Base-by-base conservation (phyloP, 1,140 invertebrate species). In the Lepidostoma basale region DNA sequence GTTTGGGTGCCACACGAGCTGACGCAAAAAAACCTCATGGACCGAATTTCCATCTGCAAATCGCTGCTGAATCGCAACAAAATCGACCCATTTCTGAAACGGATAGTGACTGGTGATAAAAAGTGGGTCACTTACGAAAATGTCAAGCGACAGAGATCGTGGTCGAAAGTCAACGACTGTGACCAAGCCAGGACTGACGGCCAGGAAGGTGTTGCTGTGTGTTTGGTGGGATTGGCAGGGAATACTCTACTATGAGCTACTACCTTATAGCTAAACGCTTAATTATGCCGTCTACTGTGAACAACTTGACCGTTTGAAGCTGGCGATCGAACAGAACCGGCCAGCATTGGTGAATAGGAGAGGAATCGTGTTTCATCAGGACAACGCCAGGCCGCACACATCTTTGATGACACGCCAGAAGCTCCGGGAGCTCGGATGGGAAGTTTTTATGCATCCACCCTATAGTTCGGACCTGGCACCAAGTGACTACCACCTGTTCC, bases 341-440 rank as follows among this genome's bases (percentile, higher is more conserved):
- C 42, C 42, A 16, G 42, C 42, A 18, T 45, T 45, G 42, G 42
- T 45, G 14, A 45, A 45, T 45, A 45, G 42, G 14, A 45, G 42
- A 45, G 42, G 42, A 45, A 45, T 45, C 42, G 42, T 45, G 42
- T 45, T 45, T 45, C 42, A 45, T 45, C 42, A 45, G 42, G 42
- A 45, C 42, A 45, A 45, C 12, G 42, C 42, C 42, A 45, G 42
- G 42, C 42, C 14, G 42, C 42, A 45, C 42, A 45, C 42, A n/a
- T 45, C 42, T 45, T 45, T 45, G 42, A 45, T 45, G 42, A 45
- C 42, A 8, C 42, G 3, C 42, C 42, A 45, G 42, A 45, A 45
- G 42, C 42, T 45, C 42, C 12, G 18, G 42, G 18, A 45, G 42
- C 42, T 45, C 12, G 42, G 47, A 52, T 25, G 12, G 25, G 14